These are phyloP conservation scores for Amphimallon solstitiale DNA, from an alignment of 2,888 invertebrate genomes.

Conservation along the genomic window DNA sequence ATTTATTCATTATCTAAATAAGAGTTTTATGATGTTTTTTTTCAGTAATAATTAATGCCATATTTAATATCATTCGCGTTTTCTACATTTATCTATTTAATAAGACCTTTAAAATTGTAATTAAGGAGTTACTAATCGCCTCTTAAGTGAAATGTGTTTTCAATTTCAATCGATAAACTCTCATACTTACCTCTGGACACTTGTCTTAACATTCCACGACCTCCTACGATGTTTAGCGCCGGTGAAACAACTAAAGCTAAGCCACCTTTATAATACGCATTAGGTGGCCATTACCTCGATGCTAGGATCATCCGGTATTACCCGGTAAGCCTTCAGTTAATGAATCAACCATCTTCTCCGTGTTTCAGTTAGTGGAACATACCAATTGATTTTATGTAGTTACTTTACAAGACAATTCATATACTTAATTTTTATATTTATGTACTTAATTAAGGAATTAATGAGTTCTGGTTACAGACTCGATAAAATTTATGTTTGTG, in stretches of 20 bases:
- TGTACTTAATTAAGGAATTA: too few relatives aligned
- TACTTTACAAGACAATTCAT: not conserved
- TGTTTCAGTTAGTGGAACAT: conserved; percentile 30
- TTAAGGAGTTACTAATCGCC: too few relatives aligned
- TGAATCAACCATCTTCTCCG: conserved; percentile 55
- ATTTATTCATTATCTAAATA: too few relatives aligned
- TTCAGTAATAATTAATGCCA: too few relatives aligned
- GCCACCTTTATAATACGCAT: conserved; percentile 58
- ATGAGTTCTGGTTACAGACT: too few relatives aligned
- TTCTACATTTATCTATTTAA: too few relatives aligned
- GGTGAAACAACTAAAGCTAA: conserved; percentile 40
- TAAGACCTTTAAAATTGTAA: too few relatives aligned
- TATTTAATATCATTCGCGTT: too few relatives aligned
- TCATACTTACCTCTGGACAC: not conserved
- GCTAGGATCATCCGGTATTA: conserved; percentile 60
- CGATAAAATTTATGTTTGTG: too few relatives aligned
- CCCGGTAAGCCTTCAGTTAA: conserved; percentile 59
- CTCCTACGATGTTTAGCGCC: conserved; percentile 41
- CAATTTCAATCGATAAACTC: not conserved
- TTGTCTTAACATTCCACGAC: conserved; percentile 30
- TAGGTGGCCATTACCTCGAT: conserved; percentile 61
- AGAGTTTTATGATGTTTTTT: too few relatives aligned
- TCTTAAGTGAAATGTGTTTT: too few relatives aligned
- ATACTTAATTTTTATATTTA: too few relatives aligned
- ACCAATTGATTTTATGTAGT: conserved; percentile 28